phyloP scores from a whole-genome alignment of 2,113 vertebrate species.

The Malaclemys terrapin region DNA sequence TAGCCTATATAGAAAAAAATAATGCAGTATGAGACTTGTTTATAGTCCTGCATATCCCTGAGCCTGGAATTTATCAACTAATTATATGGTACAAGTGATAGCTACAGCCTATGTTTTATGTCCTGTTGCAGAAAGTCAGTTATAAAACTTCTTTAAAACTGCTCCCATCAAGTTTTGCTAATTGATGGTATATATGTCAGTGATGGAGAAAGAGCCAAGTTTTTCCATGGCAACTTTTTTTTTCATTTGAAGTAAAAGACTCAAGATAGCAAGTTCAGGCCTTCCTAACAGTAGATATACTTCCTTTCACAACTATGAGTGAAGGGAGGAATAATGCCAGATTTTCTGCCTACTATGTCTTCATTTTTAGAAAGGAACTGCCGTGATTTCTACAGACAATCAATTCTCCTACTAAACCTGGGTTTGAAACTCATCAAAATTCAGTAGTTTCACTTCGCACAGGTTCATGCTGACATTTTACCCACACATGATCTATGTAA shows the following conservation, averaged over 20 bases:
- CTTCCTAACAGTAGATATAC: background rate
- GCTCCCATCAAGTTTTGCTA: conserved; percentile 18
- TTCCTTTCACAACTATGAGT: background rate
- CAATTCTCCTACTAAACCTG: background rate
- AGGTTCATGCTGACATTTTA: background rate
- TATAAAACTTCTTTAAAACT: conserved; percentile 41
- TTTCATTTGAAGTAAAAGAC: conserved; percentile 13
- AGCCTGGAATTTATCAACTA: conserved; percentile 62
- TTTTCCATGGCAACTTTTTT: conserved; percentile 19
- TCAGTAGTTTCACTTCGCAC: background rate
- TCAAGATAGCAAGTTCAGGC: background rate
- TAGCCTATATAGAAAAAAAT: background rate
- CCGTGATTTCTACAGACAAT: background rate
- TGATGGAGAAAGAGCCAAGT: conserved; percentile 14
- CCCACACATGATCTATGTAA: background rate
- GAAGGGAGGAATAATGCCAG: background rate
- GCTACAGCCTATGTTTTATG: conserved; percentile 41
- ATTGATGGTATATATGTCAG: conserved; percentile 14
- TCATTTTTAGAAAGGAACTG: background rate
- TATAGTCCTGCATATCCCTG: conserved; percentile 20
- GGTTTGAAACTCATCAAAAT: background rate
- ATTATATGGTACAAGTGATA: conserved; percentile 10
- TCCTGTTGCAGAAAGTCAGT: conserved; percentile 37
- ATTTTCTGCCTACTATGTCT: background rate
- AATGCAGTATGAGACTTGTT: background rate